Conservation (phyloP, 2,113 vertebrate genomes). For the Charadrius vociferus region DNA sequence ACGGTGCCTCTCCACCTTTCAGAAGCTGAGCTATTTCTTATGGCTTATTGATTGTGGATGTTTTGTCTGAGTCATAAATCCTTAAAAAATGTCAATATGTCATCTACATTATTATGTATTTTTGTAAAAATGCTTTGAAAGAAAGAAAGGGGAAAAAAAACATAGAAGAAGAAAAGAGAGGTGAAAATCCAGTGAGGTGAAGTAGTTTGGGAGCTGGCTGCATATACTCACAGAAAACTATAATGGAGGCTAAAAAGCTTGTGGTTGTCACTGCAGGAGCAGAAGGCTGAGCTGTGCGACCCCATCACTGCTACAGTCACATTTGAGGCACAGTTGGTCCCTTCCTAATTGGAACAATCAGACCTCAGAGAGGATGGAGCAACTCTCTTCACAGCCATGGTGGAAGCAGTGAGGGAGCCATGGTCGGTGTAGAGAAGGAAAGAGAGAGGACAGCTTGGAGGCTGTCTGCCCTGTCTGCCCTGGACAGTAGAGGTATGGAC, state of each 20-base stretch:
- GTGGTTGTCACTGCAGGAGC: not conserved
- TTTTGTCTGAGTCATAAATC: not conserved
- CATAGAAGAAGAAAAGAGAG: not conserved
- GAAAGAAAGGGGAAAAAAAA: not conserved
- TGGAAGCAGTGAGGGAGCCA: not conserved
- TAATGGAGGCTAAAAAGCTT: not conserved
- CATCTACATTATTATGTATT: not conserved
- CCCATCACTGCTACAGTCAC: not conserved
- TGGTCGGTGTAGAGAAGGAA: rapidly evolving
- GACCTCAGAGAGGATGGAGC: not conserved
- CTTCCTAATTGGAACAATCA: not conserved
- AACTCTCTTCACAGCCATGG: not conserved
- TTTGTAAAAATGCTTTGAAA: not conserved
- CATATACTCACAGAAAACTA: not conserved
- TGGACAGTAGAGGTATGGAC: not conserved
- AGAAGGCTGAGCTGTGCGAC: not conserved
- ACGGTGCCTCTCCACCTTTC: not conserved
- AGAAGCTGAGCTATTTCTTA: not conserved
- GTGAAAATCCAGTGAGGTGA: not conserved
- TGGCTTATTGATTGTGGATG: not conserved
- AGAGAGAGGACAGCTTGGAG: not conserved
- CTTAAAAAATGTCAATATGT: not conserved
- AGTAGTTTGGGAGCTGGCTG: not conserved
- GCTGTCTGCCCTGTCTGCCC: not conserved
- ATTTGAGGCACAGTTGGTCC: not conserved